Evolutionary conservation across 35 echinoderm and acorn worm species (phyloP), one percentile per base, ranked within the genome.

Genomic region (Ptychodera flava): DNA sequence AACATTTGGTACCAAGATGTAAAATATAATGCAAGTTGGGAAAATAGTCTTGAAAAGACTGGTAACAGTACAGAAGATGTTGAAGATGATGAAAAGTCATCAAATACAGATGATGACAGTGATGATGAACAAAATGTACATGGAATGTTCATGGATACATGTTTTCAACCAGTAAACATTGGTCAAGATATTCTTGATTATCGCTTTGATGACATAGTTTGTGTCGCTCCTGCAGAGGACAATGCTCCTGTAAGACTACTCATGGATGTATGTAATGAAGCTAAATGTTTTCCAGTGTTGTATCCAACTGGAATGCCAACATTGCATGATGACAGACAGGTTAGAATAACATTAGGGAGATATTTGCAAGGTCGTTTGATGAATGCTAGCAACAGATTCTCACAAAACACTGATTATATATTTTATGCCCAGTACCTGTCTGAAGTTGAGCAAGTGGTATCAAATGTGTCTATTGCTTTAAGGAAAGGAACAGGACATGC

Each of bases 151-250:
- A 89, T 34, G 36, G 85, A 15, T 91, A 36, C 35, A 76, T 88
- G 38, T n/a, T n/a, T n/a, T n/a, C n/a, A n/a, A n/a, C n/a, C n/a
- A n/a, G n/a, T n/a, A n/a, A n/a, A n/a, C n/a, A n/a, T n/a, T n/a
- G n/a, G n/a, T n/a, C n/a, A n/a, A n/a, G n/a, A n/a, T n/a, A n/a
- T n/a, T n/a, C n/a, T n/a, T n/a, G n/a, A n/a, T n/a, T n/a, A n/a
- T n/a, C n/a, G n/a, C n/a, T n/a, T n/a, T n/a, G n/a, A n/a, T n/a
- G n/a, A n/a, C n/a, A n/a, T n/a, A n/a, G n/a, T n/a, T n/a, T n/a
- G n/a, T n/a, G n/a, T n/a, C n/a, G 93, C 93, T 1, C 93, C 90
- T 52, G 82, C 85, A 91, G 93, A 91, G 91, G 87, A 86, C 76
- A 95, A 95, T 80, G 89, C 30, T 32, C 93, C 93, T 78, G 82